phyloP scores from a whole-genome alignment of 1,140 invertebrate species.

The Trigoniulus corallinus region DNA sequence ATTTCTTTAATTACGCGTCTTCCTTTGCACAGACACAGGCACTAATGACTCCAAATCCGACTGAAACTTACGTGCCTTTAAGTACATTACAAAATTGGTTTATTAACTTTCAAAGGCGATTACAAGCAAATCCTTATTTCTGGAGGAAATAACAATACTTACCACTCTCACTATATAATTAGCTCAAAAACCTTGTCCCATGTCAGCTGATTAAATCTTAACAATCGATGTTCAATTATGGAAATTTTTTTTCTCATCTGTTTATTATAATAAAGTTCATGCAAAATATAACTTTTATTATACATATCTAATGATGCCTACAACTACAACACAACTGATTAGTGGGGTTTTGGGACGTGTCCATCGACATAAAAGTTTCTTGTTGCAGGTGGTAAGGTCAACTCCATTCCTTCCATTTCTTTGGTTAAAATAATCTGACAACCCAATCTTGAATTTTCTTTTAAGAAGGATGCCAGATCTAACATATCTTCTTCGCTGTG shows the following conservation, averaged over 20 bases:
- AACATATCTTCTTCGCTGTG: constrained; percentile 81
- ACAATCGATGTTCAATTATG: no score
- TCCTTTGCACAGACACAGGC: constrained; percentile 68
- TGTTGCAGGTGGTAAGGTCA: constrained; percentile 74
- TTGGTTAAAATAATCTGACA: constrained; percentile 91
- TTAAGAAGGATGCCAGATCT: constrained; percentile 90
- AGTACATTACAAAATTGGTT: constrained; percentile 83
- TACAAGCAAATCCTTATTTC: constrained; percentile 86
- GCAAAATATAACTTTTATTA: background rate
- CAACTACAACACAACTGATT: constrained; percentile 15
- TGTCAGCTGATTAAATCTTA: no score
- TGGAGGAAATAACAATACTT: constrained; percentile 48
- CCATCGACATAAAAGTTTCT: constrained; percentile 98
- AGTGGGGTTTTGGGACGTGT: constrained; percentile 82
- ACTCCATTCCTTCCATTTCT: constrained; percentile 75
- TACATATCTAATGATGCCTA: background rate
- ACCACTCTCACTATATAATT: no score
- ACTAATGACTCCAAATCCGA: constrained; percentile 47
- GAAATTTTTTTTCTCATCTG: constrained; percentile 1
- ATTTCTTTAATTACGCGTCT: constrained; percentile 77
- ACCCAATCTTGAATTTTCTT: constrained; percentile 84
- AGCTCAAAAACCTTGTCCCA: no score
- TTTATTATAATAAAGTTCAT: no score
- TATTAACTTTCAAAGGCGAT: constrained; percentile 68
- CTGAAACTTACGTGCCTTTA: constrained; percentile 68